Evolutionary conservation across 2,888 invertebrate genomes (phyloP), one percentile per base, ranked within the genome.

Genomic region (Parthenolecanium corni): DNA sequence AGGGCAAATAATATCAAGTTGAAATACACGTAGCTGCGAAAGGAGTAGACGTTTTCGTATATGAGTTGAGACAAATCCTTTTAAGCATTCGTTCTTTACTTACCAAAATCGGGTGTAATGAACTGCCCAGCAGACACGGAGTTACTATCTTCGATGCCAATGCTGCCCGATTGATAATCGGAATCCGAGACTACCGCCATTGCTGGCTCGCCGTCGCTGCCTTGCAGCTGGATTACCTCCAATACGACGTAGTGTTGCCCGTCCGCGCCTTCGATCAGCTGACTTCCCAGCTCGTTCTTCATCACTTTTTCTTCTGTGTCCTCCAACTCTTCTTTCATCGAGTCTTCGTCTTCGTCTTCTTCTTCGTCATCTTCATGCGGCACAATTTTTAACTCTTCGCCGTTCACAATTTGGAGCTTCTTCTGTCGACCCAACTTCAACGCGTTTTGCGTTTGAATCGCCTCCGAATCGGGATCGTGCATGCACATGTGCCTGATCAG

Each of bases 401-500:
- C 79, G 64, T 80, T 79, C 52, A 82, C 80, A 66, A 83, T 70
- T 69, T 86, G 84, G 65, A 87, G 80, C 70, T 85, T 84, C 75
- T 82, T 84, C 73, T 86, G 85, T 14, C 89, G 76, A 5, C 89
- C 89, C 23, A 89, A 71, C 72, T 87, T 89, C 6, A 90, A 76
- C 0, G 86, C 86, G 1, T 85, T 75, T 21, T 85, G 84, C 65
- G 83, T 81, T 70, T 86, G 84, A 57, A 83, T 83, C 25, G 85
- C 79, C 6, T 82, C 80, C 0, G 88, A 84, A 40, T 89, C 88
- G 0, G 90, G 89, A 75, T 93, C 92, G 71, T 95, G 94, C 0
- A 88, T 79, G 3, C 89, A 89, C 81, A 94, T 83, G 72, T 95
- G 94, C 0, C 94, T 80, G 71, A 93, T 89, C 16, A 94, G 80